Base-by-base conservation (phyloP, 1,140 invertebrate genomes). In the Agrilus planipennis region DNA sequence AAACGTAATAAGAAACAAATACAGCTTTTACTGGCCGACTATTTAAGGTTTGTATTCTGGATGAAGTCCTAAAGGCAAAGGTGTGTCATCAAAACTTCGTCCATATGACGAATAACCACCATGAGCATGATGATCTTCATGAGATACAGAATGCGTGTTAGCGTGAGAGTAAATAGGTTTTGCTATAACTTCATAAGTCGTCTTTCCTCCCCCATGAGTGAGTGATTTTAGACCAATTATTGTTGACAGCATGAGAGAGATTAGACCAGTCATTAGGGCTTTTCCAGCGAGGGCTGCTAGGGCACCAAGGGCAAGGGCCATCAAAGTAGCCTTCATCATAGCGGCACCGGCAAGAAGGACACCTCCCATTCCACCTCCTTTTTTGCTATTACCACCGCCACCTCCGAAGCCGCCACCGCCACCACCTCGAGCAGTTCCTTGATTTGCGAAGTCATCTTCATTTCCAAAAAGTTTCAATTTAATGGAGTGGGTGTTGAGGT, bases 161-260 rank as follows among this genome's bases (percentile, higher is more conserved):
- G 75, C 70, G 30, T 76, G 75, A 0, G 72, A 72, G 55, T 85
- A 83, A 0, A 86, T 70, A 0, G 84, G 84, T 49, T 86, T 87
- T 34, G 80, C 77, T 21, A 88, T 76, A 34, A 87, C 84, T 60
- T 87, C 84, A 53, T 88, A 88, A 0, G 82, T 85, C 1, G 82
- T 84, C 47, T 81, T 79, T 15, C 75, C 71, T n/a, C 74, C 73
- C n/a, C 77, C 75, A 4, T 70, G 54, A 0, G 77, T 68, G n/a
- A 84, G 52, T 0, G 78, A 76, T 47, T 85, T 86, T 3, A 88
- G 59, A 0, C 81, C 81, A 17, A 84, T 71, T 20, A 88, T 76
- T 1, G 77, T 81, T 0, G 84, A 81, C 0, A 87, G 62, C 57
- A 86, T 75, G 1, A 87, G 62, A 0, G 84, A 80, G 72, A 87